Evolutionary conservation across 92 coral and sea anemone genomes (phyloP).

Genomic region (Desmophyllum pertusum): DNA sequence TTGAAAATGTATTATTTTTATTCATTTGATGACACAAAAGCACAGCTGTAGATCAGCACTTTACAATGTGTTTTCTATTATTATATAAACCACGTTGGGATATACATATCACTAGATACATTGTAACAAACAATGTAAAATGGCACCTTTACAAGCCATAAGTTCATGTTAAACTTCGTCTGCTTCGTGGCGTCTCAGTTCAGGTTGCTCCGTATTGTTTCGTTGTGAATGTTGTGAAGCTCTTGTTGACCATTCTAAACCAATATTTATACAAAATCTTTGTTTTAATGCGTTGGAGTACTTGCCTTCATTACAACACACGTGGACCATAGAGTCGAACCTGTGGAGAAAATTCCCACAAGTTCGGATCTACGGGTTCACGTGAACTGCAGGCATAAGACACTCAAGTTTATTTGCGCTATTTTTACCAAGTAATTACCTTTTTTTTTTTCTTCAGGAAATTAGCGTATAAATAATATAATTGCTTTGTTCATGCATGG

Average conservation of each 20-base stretch:
- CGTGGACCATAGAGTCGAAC: slow-evolving; percentile 75
- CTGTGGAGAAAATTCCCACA: slow-evolving; percentile 78
- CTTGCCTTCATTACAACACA: background rate
- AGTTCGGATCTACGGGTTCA: slow-evolving; percentile 96
- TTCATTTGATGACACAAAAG: slow-evolving; percentile 1
- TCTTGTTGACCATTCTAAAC: background rate
- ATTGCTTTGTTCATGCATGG: background rate
- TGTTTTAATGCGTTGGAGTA: background rate
- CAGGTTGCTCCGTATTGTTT: no score
- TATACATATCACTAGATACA: background rate
- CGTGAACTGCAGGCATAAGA: slow-evolving; percentile 13
- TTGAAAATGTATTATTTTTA: background rate
- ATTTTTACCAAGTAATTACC: background rate
- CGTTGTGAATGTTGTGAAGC: background rate
- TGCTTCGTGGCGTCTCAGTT: background rate
- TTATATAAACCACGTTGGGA: background rate
- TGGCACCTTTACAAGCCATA: background rate
- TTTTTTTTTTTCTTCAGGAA: background rate
- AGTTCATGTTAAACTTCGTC: no score
- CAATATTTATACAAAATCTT: background rate
- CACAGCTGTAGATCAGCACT: background rate
- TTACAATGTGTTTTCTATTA: background rate
- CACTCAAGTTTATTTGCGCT: background rate
- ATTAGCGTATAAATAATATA: background rate
- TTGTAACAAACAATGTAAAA: background rate